phyloP scores from a whole-genome alignment of 2,888 invertebrate genomes.

The Urechis unicinctus region DNA sequence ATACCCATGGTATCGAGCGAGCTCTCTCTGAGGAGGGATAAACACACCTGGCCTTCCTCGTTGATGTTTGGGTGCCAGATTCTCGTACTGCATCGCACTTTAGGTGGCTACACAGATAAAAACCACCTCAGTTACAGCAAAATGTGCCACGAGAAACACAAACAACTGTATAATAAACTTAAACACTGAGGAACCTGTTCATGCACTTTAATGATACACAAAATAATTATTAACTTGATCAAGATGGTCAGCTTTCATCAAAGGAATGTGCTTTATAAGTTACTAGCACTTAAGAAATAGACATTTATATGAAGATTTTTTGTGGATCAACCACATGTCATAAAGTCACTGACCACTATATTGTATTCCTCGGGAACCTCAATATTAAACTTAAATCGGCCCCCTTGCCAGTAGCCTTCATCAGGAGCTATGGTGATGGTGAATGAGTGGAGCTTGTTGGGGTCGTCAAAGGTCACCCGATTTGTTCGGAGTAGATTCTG shows the following conservation, averaged over 20 bases:
- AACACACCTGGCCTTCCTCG: constrained; percentile 84
- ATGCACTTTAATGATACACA: background rate
- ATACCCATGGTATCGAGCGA: constrained; percentile 77
- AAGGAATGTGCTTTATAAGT: too few relatives aligned
- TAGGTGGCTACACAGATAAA: constrained; percentile 67
- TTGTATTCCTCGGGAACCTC: constrained; percentile 90
- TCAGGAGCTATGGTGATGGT: constrained; percentile 76
- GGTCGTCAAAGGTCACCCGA: constrained; percentile 71
- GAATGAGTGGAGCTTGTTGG: constrained; percentile 75
- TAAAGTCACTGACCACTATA: constrained; percentile 83
- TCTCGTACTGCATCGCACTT: constrained; percentile 82
- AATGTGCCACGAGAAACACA: background rate
- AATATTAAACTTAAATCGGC: constrained; percentile 78
- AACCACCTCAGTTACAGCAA: background rate
- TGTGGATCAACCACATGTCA: too few relatives aligned
- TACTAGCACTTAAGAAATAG: too few relatives aligned
- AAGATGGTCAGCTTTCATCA: background rate
- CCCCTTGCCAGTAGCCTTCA: constrained; percentile 84
- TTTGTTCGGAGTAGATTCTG: constrained; percentile 76
- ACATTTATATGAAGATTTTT: too few relatives aligned
- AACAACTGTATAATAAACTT: too few relatives aligned
- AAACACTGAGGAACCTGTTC: too few relatives aligned
- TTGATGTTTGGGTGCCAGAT: constrained; percentile 96
- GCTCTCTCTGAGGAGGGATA: constrained; percentile 81
- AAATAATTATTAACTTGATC: background rate